Conservation (phyloP, 2,888 invertebrate species). For the Lymantria monacha region DNA sequence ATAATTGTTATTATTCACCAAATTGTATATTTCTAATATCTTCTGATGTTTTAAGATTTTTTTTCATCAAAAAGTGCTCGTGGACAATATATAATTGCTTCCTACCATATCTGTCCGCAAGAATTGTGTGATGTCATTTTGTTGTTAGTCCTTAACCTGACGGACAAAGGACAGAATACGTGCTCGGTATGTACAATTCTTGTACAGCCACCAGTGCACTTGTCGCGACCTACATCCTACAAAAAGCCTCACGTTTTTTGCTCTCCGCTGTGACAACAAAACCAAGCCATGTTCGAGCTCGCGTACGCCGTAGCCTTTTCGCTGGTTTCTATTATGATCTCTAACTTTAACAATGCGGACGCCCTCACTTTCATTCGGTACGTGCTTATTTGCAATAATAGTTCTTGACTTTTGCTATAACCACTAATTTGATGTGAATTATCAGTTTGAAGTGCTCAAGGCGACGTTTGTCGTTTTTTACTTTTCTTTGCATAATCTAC, state of each 20-base stretch:
- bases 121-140: background rate
- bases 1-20: too few species aligned
- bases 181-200: conserved; percentile 21
- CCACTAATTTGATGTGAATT: conserved; percentile 38
- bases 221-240: conserved; percentile 64
- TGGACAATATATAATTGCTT: background rate
- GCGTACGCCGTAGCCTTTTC: conserved; percentile 55
- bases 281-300: conserved; percentile 35
- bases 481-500: background rate
- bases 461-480: conserved; percentile 23
- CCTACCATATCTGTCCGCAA: background rate
- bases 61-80: too few species aligned
- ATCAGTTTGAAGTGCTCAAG: conserved; percentile 28
- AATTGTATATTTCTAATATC: too few species aligned
- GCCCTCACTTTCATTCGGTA: conserved; percentile 72
- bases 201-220: conserved; percentile 54
- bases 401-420: conserved; percentile 37
- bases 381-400: conserved; percentile 56
- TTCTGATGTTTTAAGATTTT: too few species aligned
- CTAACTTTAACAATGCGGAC: conserved; percentile 67
- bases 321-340: conserved; percentile 72
- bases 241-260: conserved; percentile 63
- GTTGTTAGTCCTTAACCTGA: background rate
- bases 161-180: conserved; percentile 1
- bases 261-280: conserved; percentile 49